Evolutionary conservation across 1,140 invertebrate genomes (phyloP), one percentile per base, ranked within the genome.

Genomic region (Drosophila teissieri): DNA sequence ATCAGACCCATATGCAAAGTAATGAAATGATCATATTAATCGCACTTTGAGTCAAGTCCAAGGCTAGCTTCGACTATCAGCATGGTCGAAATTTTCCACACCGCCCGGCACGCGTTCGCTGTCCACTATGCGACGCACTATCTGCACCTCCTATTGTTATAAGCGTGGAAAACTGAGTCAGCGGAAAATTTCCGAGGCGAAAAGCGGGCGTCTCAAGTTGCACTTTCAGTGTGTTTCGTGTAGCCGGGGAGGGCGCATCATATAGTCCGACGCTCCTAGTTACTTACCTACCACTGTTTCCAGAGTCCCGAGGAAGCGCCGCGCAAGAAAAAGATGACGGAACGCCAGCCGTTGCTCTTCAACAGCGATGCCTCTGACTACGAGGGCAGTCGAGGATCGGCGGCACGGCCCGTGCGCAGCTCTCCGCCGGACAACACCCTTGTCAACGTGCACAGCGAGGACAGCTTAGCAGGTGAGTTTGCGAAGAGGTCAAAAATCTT

Each of bases 261-360:
- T 49, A 17, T 6, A 40, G 36, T 37, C 12, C 27, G n/a, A 22
- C n/a, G 46, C 48, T 73, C 19, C 22, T 11, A 54, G 49, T n/a
- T 31, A 8, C 54, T 75, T 54, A 27, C 24, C 24, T 17, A 36
- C 22, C 4, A 36, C 22, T 61, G 44, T 19, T 69, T 72, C 31
- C 44, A 88, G 83, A 62, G 73, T 39, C 53, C 67, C 52, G 79
- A 83, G 46, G 56, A 63, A 65, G 72, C 72, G 34, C 78, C 86
- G 52, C 79, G 69, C 27, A 89, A 90, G 31, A 91, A 90, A 51
- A 82, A 85, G 34, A 93, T 92, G 92, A 88, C 92, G 27, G 93
- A 93, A 89, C 89, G 92, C n/a, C 93, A 93, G 70, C 93, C 93
- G 15, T 76, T 93, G 54, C 76, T 93, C 31, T 64, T 89, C 15